phyloP scores from a whole-genome alignment of 2,888 invertebrate species.

The Acrobasis suavella region DNA sequence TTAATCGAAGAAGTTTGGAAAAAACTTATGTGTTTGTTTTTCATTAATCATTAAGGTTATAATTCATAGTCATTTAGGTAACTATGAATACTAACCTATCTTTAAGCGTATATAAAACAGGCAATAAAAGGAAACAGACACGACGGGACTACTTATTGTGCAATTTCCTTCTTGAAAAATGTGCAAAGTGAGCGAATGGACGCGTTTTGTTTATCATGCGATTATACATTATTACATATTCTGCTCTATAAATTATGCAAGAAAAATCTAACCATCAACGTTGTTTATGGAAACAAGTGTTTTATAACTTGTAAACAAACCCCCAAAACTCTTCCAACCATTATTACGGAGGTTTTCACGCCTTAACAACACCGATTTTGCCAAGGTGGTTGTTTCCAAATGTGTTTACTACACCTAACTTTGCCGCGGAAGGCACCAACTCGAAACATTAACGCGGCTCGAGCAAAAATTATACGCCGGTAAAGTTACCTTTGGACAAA shows the following conservation, averaged over 20 bases:
- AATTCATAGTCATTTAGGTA: too few relatives aligned
- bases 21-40: too few relatives aligned
- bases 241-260: not conserved
- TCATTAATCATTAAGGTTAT: too few relatives aligned
- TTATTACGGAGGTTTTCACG: not conserved
- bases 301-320: not conserved
- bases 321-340: not conserved
- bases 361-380: slow-evolving; percentile 12
- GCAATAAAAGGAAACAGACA: too few relatives aligned
- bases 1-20: too few relatives aligned
- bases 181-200: too few relatives aligned
- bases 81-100: too few relatives aligned
- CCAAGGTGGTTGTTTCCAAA: slow-evolving; percentile 15
- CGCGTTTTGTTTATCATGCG: too few relatives aligned
- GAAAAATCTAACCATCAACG: not conserved
- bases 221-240: too few relatives aligned
- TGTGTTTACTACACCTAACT: slow-evolving; percentile 18
- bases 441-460: slow-evolving; percentile 15
- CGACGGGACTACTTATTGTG: too few relatives aligned
- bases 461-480: slow-evolving; percentile 14
- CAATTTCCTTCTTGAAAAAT: too few relatives aligned
- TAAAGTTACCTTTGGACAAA: slow-evolving; percentile 14
- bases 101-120: too few relatives aligned
- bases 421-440: slow-evolving; percentile 4
- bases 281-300: not conserved